Conservation (phyloP, 2,888 invertebrate genomes). For the Drosophila engyochracea region DNA sequence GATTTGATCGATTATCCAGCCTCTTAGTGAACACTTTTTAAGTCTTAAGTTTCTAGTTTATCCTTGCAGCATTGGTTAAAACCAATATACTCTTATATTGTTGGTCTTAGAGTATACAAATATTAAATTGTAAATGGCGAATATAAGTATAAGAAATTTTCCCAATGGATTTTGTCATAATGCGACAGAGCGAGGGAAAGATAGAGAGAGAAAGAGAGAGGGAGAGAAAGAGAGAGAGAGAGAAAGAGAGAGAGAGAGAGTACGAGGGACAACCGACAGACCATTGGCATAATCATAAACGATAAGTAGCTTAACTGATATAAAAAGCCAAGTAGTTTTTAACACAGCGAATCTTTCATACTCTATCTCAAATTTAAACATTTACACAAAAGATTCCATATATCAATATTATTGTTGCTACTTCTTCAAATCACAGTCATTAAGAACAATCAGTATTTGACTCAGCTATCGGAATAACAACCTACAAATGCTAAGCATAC, state of each 20-base stretch:
- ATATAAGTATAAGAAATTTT: constrained; percentile 3
- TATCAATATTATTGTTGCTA: background rate
- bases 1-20: background rate
- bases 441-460: background rate
- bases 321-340: background rate
- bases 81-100: background rate
- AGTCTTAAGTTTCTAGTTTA: background rate
- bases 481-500: background rate
- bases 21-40: background rate
- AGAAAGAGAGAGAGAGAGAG: constrained; percentile 11
- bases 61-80: constrained; percentile 6
- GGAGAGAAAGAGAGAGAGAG: constrained; percentile 8
- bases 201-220: constrained; percentile 10
- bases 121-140: background rate
- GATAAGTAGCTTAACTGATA: constrained; percentile 4
- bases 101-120: background rate
- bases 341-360: background rate
- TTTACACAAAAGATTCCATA: background rate
- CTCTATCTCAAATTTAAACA: background rate
- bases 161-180: constrained; percentile 18
- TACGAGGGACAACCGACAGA: background rate
- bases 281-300: constrained; percentile 1
- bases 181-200: constrained; percentile 21
- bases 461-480: background rate
- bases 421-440: background rate